These are phyloP conservation scores for Epinephelus coioides DNA, from an alignment of 2,797 vertebrate species.

Conservation along the genomic window DNA sequence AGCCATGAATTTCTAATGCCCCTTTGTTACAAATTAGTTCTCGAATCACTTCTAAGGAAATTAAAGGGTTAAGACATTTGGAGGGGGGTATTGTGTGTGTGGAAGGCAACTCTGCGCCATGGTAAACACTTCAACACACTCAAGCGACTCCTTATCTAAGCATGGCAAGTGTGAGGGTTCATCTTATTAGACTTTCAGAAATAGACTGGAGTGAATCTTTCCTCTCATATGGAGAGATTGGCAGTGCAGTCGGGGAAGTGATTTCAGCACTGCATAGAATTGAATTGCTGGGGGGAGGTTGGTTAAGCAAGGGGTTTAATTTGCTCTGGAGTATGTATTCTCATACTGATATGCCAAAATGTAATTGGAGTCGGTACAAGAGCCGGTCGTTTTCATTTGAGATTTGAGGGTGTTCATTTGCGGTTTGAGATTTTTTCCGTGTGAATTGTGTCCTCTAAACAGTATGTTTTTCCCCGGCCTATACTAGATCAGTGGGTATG, in stretches of 20 bases:
- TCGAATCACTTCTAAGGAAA: constrained; percentile 28
- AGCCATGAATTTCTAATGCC: constrained; percentile 37
- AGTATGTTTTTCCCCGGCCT: constrained; percentile 58
- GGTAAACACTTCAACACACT: constrained; percentile 83
- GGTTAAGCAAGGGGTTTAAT: constrained; percentile 85
- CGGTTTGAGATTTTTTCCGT: constrained; percentile 59
- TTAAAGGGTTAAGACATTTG: constrained; percentile 62
- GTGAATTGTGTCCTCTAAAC: constrained; percentile 66
- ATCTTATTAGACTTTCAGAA: constrained; percentile 85
- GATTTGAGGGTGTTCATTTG: constrained; percentile 74
- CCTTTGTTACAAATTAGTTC: constrained; percentile 27
- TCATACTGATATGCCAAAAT: constrained; percentile 84
- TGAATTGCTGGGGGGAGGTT: constrained; percentile 78
- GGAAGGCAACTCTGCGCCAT: constrained; percentile 65
- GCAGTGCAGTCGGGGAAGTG: constrained; percentile 81
- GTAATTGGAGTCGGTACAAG: constrained; percentile 86
- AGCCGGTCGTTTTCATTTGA: constrained; percentile 81
- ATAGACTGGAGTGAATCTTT: constrained; percentile 81
- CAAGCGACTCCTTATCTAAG: constrained; percentile 80
- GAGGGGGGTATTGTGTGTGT: constrained; percentile 50
- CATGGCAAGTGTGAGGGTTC: constrained; percentile 78
- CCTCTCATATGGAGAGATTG: constrained; percentile 77
- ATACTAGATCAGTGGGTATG: constrained; percentile 31
- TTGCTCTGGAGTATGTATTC: constrained; percentile 84
- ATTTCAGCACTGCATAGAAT: constrained; percentile 80